Conservation (phyloP, 2,113 vertebrate genomes). For the Phoxinus phoxinus region DNA sequence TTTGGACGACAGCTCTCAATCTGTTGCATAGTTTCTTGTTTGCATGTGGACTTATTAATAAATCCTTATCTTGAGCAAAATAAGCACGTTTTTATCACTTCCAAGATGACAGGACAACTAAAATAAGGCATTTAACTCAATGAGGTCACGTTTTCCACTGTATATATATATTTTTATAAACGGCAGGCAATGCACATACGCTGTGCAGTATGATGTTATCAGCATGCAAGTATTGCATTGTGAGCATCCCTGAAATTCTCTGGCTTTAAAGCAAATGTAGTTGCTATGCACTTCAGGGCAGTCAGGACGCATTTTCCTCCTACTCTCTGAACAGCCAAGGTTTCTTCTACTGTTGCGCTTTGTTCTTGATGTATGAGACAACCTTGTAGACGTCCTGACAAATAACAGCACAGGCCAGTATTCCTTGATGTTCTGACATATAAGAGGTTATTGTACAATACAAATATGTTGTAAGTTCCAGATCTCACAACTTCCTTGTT, state of each 20-base stretch:
- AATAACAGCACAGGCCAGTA: slow-evolving; percentile 24
- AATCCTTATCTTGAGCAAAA: no score
- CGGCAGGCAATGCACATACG: neutral
- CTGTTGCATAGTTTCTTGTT: no score
- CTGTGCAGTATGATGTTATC: neutral
- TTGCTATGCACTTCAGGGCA: slow-evolving; percentile 10
- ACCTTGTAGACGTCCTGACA: slow-evolving; percentile 9
- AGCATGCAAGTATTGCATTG: neutral
- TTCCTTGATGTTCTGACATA: no score
- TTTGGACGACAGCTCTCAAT: no score
- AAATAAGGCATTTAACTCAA: neutral
- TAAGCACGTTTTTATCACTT: neutral
- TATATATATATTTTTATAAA: neutral
- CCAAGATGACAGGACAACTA: neutral
- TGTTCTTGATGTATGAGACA: slow-evolving; percentile 35
- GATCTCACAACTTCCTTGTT: no score
- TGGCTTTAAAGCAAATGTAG: neutral
- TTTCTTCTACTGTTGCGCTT: slow-evolving; percentile 18
- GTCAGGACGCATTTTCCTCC: neutral
- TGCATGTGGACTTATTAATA: no score
- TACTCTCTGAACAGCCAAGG: slow-evolving; percentile 57
- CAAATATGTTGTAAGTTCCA: no score
- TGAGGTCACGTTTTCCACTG: neutral
- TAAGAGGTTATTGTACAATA: no score
- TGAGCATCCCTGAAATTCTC: slow-evolving; percentile 1